A percentile compares a stretch with the other conserved stretches of the same genome.
Conservation (phyloP, 2,113 vertebrate genomes). For the Sapajus apella region DNA sequence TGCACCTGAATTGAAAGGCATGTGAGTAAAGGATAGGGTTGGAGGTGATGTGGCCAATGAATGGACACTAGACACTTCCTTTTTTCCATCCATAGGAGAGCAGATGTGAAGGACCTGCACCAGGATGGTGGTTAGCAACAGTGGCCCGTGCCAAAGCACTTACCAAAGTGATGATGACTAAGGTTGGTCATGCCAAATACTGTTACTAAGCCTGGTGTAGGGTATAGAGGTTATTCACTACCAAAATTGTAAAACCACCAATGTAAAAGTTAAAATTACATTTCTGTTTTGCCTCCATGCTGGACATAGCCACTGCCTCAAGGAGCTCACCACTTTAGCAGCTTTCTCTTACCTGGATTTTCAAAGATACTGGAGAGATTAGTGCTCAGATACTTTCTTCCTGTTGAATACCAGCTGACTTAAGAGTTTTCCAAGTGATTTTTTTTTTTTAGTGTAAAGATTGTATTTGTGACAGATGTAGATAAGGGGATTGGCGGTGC, state of each 20-base stretch:
- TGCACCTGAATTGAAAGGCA: slow-evolving; percentile 54
- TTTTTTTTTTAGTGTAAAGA: neutral
- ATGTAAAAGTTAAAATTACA: neutral
- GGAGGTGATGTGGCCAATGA: slow-evolving; percentile 76
- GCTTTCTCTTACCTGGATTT: neutral
- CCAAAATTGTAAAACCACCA: slow-evolving; percentile 22
- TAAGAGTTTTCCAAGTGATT: neutral
- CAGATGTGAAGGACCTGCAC: slow-evolving; percentile 77
- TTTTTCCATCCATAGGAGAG: slow-evolving; percentile 78
- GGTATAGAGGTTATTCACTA: slow-evolving; percentile 25
- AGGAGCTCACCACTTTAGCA: neutral
- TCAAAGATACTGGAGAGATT: neutral
- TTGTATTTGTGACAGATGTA: neutral
- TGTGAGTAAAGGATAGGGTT: slow-evolving; percentile 58
- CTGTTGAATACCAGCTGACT: neutral
- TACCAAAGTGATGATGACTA: slow-evolving; percentile 75
- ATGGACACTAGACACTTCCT: slow-evolving; percentile 79
- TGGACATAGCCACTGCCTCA: neutral
- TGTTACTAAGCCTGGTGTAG: slow-evolving; percentile 74
- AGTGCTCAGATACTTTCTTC: neutral
- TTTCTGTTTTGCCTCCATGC: neutral
- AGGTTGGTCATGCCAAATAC: slow-evolving; percentile 75
- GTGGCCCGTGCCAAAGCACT: slow-evolving; percentile 76
- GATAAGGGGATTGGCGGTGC: neutral
- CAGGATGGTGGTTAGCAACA: slow-evolving; percentile 80